Evolutionary conservation across 2,888 invertebrate genomes (phyloP).

Genomic region (Epistrophe grossulariae): DNA sequence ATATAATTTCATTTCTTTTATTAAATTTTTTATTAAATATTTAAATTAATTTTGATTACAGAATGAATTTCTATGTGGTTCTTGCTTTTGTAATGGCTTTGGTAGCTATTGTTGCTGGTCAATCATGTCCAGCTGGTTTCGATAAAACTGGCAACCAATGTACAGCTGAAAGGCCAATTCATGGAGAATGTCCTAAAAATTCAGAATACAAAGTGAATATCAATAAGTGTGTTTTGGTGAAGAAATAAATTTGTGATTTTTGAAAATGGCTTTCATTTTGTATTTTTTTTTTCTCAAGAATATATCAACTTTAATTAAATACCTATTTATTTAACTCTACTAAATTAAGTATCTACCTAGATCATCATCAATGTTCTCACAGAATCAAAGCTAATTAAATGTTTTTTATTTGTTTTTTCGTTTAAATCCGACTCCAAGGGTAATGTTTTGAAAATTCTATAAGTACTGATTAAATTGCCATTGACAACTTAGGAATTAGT

Average conservation of each 20-base stretch:
- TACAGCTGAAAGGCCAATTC: slow-evolving; percentile 79
- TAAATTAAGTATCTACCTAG: too few species aligned
- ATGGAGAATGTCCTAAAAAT: slow-evolving; percentile 80
- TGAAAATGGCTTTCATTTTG: neutral
- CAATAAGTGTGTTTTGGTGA: slow-evolving; percentile 80
- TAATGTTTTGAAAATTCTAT: too few species aligned
- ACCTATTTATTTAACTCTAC: too few species aligned
- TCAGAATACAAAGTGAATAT: slow-evolving; percentile 78
- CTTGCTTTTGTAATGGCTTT: slow-evolving; percentile 79
- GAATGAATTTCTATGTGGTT: slow-evolving; percentile 80
- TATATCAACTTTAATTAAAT: too few species aligned
- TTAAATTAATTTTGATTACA: slow-evolving; percentile 28
- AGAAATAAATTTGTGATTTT: slow-evolving; percentile 34
- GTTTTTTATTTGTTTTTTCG: too few species aligned
- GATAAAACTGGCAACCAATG: slow-evolving; percentile 77
- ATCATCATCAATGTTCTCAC: too few species aligned
- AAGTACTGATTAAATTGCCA: too few species aligned
- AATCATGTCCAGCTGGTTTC: slow-evolving; percentile 78
- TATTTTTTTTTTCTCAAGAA: neutral
- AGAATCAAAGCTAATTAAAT: too few species aligned
- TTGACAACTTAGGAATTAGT: too few species aligned
- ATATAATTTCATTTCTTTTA: neutral
- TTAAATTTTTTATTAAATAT: slow-evolving; percentile 1
- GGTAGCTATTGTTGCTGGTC: slow-evolving; percentile 78
- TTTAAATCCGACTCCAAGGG: too few species aligned